These are phyloP conservation scores for Dugesia japonica DNA, from an alignment of 2,888 invertebrate species.

Conservation along the genomic window DNA sequence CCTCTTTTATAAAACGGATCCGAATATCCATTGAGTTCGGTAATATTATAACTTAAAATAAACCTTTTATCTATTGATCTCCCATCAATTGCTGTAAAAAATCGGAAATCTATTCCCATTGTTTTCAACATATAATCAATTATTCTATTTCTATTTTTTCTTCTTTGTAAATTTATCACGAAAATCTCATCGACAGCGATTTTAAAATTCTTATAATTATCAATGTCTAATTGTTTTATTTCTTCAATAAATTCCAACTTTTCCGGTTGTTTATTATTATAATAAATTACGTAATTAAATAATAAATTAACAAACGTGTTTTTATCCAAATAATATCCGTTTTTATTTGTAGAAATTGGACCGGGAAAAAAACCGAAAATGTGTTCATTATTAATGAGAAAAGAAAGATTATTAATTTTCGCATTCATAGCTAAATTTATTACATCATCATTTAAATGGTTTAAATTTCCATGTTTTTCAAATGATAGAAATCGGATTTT, in stretches of 20 bases:
- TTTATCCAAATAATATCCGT: background rate
- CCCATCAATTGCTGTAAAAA: slow-evolving; percentile 71
- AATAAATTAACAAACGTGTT: background rate
- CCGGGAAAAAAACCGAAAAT: slow-evolving; percentile 63
- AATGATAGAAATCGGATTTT: slow-evolving; percentile 62
- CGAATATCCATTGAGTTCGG: slow-evolving; percentile 13
- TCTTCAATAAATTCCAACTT: background rate
- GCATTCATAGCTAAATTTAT: slow-evolving; percentile 75
- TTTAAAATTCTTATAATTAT: slow-evolving; percentile 21
- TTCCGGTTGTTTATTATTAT: background rate
- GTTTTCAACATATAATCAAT: slow-evolving; percentile 68
- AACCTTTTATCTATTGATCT: background rate
- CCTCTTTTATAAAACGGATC: slow-evolving; percentile 51
- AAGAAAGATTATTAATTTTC: slow-evolving; percentile 53
- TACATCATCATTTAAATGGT: slow-evolving; percentile 73
- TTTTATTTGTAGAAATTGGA: background rate
- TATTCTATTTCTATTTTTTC: slow-evolving; percentile 61
- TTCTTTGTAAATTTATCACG: slow-evolving; percentile 72
- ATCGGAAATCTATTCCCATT: slow-evolving; percentile 61
- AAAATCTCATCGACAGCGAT: slow-evolving; percentile 49
- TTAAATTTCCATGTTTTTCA: slow-evolving; percentile 53
- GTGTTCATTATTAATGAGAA: slow-evolving; percentile 38
- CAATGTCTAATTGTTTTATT: background rate
- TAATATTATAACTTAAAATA: background rate
- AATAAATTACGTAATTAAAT: background rate